Base-by-base conservation (phyloP, 1,140 invertebrate species). In the Bicyclus anynana region DNA sequence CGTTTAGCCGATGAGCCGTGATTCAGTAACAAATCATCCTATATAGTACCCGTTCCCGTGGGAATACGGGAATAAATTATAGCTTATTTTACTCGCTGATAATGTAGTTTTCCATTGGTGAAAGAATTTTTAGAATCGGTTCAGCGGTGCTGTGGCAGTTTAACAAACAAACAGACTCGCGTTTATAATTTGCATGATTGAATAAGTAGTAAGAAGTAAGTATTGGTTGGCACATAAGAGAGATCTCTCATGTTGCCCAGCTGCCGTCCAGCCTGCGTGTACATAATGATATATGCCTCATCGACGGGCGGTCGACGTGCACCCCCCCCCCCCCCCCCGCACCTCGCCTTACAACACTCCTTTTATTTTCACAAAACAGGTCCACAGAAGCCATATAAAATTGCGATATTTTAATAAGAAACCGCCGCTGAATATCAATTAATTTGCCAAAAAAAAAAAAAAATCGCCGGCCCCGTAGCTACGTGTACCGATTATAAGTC, bases 391-490 rank as follows among this genome's bases (percentile, higher is more conserved):
- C 79, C 65, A 62, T 81, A 81, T 84, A 82, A 84, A 83, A 84
- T 74, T 83, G 75, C 78, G 71, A 84, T 84, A 87, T 84, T 82
- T 85, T 83, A 83, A 84, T 83, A 83, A 83, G 71, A 70, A 75
- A 80, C 76, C 63, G 62, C 65, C 68, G 65, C 61, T 74, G 81
- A 72, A 84, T 82, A 75, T 71, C 71, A 84, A 79, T 78, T 83
- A 82, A 78, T 77, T 72, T 55, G 57, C 62, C 64, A 71, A 72
- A 84, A 77, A 81, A 79, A 62, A 70, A 74, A 60, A 69, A 76
- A 77, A 69, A 69, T 54, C 33, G 29, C 53, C 63, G 58, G 51
- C 48, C 52, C 49, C 69, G 72, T 75, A 23, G 7, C 23, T 23
- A 23, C 23, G 3, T n/a, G 26, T 33, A 65, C 55, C 70, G 64